Percentiles rank a stretch among this genome's conserved stretches.
These are phyloP conservation scores for Eupithecia insigniata DNA, from an alignment of 2,888 invertebrate genomes.

Conservation along the genomic window DNA sequence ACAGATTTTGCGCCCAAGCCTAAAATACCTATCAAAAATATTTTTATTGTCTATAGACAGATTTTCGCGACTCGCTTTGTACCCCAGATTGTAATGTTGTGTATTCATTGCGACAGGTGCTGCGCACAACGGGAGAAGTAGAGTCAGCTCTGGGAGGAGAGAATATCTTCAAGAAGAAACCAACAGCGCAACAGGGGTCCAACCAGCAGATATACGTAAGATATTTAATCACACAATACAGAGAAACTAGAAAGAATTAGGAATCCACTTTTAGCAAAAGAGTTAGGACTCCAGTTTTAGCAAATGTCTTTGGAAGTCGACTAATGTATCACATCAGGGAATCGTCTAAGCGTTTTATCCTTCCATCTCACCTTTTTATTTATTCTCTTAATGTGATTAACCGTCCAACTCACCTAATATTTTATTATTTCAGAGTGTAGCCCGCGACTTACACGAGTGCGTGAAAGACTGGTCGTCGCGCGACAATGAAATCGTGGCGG, in stretches of 20 bases:
- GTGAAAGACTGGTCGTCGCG: constrained; percentile 99
- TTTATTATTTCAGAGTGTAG: constrained; percentile 83
- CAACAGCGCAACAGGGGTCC: constrained; percentile 86
- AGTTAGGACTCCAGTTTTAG: neutral
- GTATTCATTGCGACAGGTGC: constrained; percentile 53
- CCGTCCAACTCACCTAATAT: too few species aligned
- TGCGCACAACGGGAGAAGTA: constrained; percentile 70
- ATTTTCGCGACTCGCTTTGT: too few species aligned
- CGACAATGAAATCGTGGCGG: constrained; percentile 99
- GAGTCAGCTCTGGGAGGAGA: constrained; percentile 80
- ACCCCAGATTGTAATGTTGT: neutral
- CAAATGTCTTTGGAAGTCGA: too few species aligned
- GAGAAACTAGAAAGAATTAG: neutral
- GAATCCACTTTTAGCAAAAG: too few species aligned
- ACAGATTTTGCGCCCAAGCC: too few species aligned
- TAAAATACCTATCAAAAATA: too few species aligned
- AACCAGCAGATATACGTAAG: constrained; percentile 98
- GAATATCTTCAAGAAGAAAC: constrained; percentile 91
- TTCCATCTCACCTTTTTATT: too few species aligned
- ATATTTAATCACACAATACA: neutral
- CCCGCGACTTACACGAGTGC: constrained; percentile 97
- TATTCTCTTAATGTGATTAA: neutral
- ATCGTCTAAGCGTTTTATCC: too few species aligned
- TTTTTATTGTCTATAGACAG: too few species aligned
- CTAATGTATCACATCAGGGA: neutral